Evolutionary conservation across 1,140 invertebrate genomes (phyloP).

Genomic region (Rhopalosiphum padi): DNA sequence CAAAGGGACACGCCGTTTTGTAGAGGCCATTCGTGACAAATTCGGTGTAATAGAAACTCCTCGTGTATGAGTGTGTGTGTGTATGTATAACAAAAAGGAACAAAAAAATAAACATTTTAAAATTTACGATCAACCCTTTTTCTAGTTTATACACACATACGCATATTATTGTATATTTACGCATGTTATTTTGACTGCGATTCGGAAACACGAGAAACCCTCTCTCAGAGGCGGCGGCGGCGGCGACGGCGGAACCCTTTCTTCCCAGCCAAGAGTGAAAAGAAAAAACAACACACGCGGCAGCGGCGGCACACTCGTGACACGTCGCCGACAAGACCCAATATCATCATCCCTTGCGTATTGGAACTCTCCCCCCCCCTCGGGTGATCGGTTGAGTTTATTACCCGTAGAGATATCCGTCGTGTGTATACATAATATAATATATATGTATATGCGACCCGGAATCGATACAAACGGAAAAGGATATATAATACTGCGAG

Average conservation of each 20-base stretch:
- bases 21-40: slow-evolving; percentile 34
- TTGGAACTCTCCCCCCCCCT: neutral
- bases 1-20: slow-evolving; percentile 22
- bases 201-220: slow-evolving; percentile 36
- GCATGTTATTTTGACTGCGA: slow-evolving; percentile 31
- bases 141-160: slow-evolving; percentile 12
- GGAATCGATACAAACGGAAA: slow-evolving; percentile 27
- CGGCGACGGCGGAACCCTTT: neutral
- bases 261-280: neutral
- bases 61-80: neutral
- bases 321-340: slow-evolving; percentile 20
- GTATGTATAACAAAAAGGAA: neutral
- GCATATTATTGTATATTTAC: neutral
- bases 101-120: slow-evolving; percentile 30
- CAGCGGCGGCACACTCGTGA: neutral
- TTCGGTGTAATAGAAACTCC: slow-evolving; percentile 18
- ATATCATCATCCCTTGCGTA: slow-evolving; percentile 5
- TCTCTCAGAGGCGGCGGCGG: neutral
- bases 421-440: slow-evolving; percentile 13
- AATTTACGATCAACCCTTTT: slow-evolving; percentile 41
- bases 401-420: slow-evolving; percentile 1
- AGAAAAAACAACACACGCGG: slow-evolving; percentile 18
- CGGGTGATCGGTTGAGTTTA: slow-evolving; percentile 6
- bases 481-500: neutral
- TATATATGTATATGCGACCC: neutral